Evolutionary conservation across 2,888 invertebrate species (phyloP), one percentile per base, ranked within the genome.

Genomic region (Melipona beecheii): DNA sequence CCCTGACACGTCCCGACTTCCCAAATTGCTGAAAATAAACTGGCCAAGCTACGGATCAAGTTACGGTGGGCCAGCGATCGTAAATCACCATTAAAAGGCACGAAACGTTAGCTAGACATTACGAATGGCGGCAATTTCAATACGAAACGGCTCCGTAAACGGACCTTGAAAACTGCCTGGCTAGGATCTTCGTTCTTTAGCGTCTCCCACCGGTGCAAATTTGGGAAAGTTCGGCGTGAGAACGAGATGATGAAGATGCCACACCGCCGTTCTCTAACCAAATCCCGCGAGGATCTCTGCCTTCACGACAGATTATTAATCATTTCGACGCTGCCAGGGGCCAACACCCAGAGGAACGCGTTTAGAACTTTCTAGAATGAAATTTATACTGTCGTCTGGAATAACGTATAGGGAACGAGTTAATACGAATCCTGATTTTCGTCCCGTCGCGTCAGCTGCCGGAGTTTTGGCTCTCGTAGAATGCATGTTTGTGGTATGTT

Each of bases 31-130:
- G 15, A 64, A 73, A 74, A 43, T 50, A 56, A 21, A 72, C 49
- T 50, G 49, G 81, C 80, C 86, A 73, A 65, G 24, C 24, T 24
- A 60, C 24, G 9, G 43, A 43, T 43, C 43, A 60, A 24, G 60
- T 24, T 17, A 54, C 17, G 31, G 11, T 36, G 15, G 17, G n/a
- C 66, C 27, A 66, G 68, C 79, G 83, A 78, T 78, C 85, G 88
- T 91, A 90, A 91, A 92, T 92, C 91, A 90, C 87, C 87, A 91
- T 91, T 90, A 91, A 89, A 88, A 27, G n/a, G 82, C 84, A 69
- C 76, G 81, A 78, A 81, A 69, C 69, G 64, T 81, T 72, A 27
- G 71, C 82, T 49, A 27, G 75, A 76, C 81, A 83, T 89, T 89
- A 90, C 88, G 83, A 90, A 91, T 90, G 86, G 89, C 79, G 75